phyloP scores from a whole-genome alignment of 2,797 vertebrate species.

The Novumbra hubbsi region DNA sequence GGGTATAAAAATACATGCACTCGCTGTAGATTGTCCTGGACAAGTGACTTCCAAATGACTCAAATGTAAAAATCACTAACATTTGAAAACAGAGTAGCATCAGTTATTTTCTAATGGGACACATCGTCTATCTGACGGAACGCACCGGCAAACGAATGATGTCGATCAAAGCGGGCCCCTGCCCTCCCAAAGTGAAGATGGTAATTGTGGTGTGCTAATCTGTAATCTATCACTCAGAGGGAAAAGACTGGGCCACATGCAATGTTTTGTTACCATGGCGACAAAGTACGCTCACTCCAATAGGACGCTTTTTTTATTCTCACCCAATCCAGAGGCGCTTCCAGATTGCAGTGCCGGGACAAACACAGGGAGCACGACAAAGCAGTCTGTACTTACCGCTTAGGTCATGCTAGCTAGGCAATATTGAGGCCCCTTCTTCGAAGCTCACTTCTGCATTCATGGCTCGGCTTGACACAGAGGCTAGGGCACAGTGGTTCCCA shows the following conservation, averaged over 20 bases:
- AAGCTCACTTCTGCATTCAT: conserved; percentile 53
- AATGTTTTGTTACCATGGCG: conserved; percentile 65
- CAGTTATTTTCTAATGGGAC: conserved; percentile 20
- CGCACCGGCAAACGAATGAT: conserved; percentile 48
- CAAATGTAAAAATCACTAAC: background rate
- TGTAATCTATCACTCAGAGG: conserved; percentile 41
- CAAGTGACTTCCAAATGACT: too few relatives aligned
- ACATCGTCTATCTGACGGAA: conserved; percentile 12
- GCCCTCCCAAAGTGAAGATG: conserved; percentile 44
- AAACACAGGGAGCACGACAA: conserved; percentile 54
- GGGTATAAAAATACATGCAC: too few relatives aligned
- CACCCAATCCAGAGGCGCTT: conserved; percentile 38
- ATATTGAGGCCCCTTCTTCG: conserved; percentile 49
- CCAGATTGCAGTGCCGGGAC: conserved; percentile 46
- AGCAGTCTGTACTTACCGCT: conserved; percentile 32
- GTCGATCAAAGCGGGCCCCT: conserved; percentile 24
- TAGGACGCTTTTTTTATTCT: conserved; percentile 29
- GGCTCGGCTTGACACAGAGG: conserved; percentile 39
- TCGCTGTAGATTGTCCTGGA: too few relatives aligned
- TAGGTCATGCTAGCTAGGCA: too few relatives aligned
- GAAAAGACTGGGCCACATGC: conserved; percentile 53
- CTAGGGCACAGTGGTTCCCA: conserved; percentile 45
- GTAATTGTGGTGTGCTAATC: conserved; percentile 51
- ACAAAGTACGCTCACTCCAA: conserved; percentile 58
- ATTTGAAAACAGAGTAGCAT: background rate